Evolutionary conservation across 2,888 invertebrate species (phyloP).

Genomic region (Eilema sororculum): DNA sequence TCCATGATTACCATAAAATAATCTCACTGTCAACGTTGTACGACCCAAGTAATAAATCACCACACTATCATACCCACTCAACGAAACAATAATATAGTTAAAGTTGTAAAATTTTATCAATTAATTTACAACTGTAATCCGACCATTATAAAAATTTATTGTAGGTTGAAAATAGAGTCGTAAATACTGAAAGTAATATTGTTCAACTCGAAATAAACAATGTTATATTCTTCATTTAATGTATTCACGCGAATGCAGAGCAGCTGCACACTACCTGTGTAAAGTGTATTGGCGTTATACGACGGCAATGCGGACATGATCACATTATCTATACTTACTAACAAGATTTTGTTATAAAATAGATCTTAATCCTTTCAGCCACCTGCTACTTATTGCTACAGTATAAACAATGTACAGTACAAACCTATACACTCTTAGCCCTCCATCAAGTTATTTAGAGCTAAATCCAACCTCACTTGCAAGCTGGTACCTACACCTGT

Average conservation of each 20-base stretch:
- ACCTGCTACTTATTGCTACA: not conserved
- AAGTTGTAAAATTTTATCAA: not conserved
- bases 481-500: no score
- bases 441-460: no score
- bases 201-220: not conserved
- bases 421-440: no score
- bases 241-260: not conserved
- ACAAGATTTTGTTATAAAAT: not conserved
- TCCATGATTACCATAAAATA: not conserved
- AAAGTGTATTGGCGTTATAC: slow-evolving; percentile 1
- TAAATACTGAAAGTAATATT: not conserved
- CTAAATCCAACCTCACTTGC: no score
- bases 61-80: not conserved
- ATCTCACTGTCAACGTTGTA: not conserved
- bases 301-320: not conserved
- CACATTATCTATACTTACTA: not conserved
- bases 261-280: not conserved
- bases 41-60: no score
- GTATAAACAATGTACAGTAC: not conserved
- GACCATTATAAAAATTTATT: not conserved
- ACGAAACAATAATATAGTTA: not conserved
- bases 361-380: not conserved
- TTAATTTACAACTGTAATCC: not conserved
- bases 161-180: not conserved
- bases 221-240: not conserved